Evolutionary conservation across 2,113 vertebrate genomes (phyloP).

Genomic region (Datnioides undecimradiatus): DNA sequence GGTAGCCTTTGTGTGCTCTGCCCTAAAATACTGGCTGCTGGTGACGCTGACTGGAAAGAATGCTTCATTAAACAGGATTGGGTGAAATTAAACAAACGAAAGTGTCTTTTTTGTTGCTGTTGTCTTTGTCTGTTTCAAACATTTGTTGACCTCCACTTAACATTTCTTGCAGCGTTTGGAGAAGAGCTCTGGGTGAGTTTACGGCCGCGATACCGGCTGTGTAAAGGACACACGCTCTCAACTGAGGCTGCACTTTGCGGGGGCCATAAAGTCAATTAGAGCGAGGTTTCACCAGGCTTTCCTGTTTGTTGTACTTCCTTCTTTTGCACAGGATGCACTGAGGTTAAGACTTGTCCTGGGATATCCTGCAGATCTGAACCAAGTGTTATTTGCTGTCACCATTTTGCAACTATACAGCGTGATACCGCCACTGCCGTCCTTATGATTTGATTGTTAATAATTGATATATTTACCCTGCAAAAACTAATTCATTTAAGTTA

Average conservation of each 20-base stretch:
- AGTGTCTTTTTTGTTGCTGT: neutral
- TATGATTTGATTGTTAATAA: neutral
- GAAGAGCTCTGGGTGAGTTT: conserved; percentile 46
- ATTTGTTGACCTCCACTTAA: conserved; percentile 41
- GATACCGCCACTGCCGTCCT: neutral
- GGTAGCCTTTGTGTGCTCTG: neutral
- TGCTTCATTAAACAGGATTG: neutral
- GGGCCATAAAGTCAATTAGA: conserved; percentile 62
- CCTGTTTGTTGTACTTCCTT: conserved; percentile 38
- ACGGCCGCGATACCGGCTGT: conserved; percentile 32
- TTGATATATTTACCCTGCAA: neutral
- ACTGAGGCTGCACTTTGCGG: conserved; percentile 53
- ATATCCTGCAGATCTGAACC: neutral
- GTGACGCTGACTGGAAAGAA: neutral
- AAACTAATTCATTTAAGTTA: too few relatives aligned
- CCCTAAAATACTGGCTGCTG: neutral
- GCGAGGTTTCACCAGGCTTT: conserved; percentile 7
- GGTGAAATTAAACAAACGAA: conserved; percentile 16
- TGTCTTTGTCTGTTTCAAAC: neutral
- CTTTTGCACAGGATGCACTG: neutral
- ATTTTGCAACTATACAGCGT: neutral
- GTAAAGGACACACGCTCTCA: conserved; percentile 49
- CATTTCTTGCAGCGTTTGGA: conserved; percentile 33
- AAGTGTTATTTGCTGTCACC: neutral
- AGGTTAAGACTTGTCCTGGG: neutral